Conservation (phyloP, 2,888 invertebrate genomes). For the Romanomermis culicivorax region DNA sequence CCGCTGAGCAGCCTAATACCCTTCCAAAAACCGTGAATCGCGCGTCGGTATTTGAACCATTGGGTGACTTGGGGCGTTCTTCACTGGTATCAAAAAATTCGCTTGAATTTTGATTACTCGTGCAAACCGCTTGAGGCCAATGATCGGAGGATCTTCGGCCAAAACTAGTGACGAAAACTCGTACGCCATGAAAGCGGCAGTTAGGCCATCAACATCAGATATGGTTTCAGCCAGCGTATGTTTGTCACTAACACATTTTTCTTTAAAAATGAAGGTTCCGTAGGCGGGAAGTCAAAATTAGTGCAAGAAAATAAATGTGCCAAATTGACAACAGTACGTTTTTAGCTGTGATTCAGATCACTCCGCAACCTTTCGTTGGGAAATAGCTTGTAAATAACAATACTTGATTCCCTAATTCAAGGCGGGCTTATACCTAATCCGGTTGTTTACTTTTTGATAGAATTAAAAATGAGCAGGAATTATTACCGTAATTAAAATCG, state of each 20-base stretch:
- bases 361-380: no score
- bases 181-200: neutral
- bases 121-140: neutral
- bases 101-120: neutral
- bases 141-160: neutral
- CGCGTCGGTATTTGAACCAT: neutral
- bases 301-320: no score
- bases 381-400: no score
- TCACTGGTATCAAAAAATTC: neutral
- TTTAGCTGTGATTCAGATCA: no score
- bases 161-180: neutral
- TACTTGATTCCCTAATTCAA: no score
- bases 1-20: neutral
- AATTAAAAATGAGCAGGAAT: no score
- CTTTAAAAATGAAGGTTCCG: no score
- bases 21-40: neutral
- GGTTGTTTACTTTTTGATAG: no score
- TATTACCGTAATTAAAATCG: no score
- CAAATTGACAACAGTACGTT: no score
- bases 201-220: neutral
- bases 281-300: no score
- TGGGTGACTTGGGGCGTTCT: neutral
- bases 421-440: no score
- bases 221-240: neutral
- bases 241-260: neutral